These are phyloP conservation scores for Babyrousa celebensis DNA, from an alignment of 2,797 vertebrate species.

Conservation along the genomic window DNA sequence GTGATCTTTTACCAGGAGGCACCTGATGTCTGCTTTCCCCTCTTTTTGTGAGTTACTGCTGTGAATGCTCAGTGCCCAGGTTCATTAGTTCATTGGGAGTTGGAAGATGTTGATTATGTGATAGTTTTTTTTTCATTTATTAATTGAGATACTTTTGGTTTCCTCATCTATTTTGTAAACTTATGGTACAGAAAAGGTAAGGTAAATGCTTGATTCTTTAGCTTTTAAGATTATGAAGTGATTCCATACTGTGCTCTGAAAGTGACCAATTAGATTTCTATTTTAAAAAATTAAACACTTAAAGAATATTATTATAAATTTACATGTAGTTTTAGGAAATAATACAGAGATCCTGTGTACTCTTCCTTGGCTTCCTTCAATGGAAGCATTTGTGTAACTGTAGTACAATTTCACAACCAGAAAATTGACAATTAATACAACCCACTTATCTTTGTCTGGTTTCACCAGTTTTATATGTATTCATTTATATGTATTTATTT, in stretches of 20 bases:
- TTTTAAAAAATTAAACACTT: neutral
- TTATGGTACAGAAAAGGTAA: neutral
- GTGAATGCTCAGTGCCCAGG: neutral
- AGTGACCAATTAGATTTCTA: neutral
- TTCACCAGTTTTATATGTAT: neutral
- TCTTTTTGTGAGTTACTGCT: neutral
- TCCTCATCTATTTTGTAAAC: neutral
- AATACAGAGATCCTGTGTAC: neutral
- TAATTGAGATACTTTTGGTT: neutral
- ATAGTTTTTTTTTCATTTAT: neutral
- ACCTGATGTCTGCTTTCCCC: neutral
- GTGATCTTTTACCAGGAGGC: neutral
- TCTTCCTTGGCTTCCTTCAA: neutral
- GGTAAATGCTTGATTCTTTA: neutral
- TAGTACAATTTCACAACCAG: neutral
- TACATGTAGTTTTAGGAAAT: neutral
- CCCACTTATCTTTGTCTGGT: neutral
- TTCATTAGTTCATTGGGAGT: neutral
- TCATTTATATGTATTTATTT: neutral
- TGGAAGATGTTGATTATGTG: neutral
- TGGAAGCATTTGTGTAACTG: neutral
- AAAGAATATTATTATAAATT: neutral
- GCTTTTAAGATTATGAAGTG: neutral
- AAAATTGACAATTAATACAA: neutral
- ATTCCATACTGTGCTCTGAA: neutral